Base-by-base conservation (phyloP, 1,140 invertebrate genomes). In the Pogonomyrmex barbatus region DNA sequence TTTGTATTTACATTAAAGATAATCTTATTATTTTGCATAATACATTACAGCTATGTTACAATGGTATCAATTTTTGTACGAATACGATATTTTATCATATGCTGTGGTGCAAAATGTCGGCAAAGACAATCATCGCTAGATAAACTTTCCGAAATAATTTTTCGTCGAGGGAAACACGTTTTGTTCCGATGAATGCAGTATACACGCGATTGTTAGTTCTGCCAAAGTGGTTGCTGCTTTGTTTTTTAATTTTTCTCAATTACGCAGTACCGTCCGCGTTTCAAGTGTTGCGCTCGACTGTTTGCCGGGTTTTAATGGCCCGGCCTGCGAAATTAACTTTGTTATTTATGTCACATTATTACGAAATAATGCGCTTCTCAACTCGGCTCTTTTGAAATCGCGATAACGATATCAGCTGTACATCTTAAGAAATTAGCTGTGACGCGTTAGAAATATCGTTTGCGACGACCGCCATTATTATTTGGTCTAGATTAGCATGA, bases 171-270 rank as follows among this genome's bases (percentile, higher is more conserved):
- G 10, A 39, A 67, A 54, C 39, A n/a, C 52, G 47, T 42, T 24
- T 30, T 36, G n/a, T 77, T 75, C 24, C 36, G 60, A 54, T 54
- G 65, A 79, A 47, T 50, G 36, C 39, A 39, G 73, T 56, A 30
- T 56, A 78, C 71, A 14, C 12, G 45, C 84, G 77, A 79, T 85
- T 86, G 85, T 90, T 89, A 90, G 65, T 67, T 81, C 50, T 42
- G 9, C 54, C 45, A 63, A 84, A 87, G 85, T 81, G 85, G 85
- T 81, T 60, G 68, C 52, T 81, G 62, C 85, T 91, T 88, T 85
- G 70, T 85, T 90, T 90, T 70, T 70, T 84, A 90, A 86, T 88
- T 90, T 85, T 88, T 85, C 56, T 82, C 88, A 90, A 90, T 90
- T 90, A 90, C 82, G 77, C n/a, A 83, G 71, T 36, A 73, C 58